Evolutionary conservation across 2,113 vertebrate species (phyloP).

Genomic region (Budorcas taxicolor): DNA sequence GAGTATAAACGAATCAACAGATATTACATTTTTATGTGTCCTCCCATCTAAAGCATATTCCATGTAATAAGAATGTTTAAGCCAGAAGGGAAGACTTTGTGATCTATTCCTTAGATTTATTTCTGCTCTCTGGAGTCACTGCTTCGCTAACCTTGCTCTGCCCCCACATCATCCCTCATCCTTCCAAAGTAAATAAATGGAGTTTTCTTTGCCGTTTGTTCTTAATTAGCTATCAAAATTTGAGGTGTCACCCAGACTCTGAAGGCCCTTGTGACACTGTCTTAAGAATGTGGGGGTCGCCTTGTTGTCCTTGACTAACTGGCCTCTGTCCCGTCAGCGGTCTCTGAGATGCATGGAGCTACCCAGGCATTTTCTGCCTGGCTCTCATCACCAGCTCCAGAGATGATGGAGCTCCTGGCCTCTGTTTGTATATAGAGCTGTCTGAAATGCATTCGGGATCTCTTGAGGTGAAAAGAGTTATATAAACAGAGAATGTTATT

Average conservation of each 20-base stretch:
- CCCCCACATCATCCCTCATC: constrained; percentile 20
- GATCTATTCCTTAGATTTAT: constrained; percentile 22
- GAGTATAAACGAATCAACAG: not conserved
- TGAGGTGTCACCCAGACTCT: constrained; percentile 36
- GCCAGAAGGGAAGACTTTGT: not conserved
- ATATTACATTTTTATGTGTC: not conserved
- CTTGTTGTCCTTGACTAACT: constrained; percentile 27
- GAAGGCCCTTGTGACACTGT: constrained; percentile 3
- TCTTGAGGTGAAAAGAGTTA: constrained; percentile 78
- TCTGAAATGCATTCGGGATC: constrained; percentile 73
- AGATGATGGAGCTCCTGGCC: constrained; percentile 64
- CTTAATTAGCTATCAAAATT: constrained; percentile 60
- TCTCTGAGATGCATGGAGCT: not conserved
- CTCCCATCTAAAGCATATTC: not conserved
- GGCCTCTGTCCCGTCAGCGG: not conserved
- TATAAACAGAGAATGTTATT: constrained; percentile 77
- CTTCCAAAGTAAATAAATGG: constrained; percentile 53
- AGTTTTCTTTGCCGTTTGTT: constrained; percentile 21
- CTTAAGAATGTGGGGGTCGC: not conserved
- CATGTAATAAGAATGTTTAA: not conserved
- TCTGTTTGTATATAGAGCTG: constrained; percentile 73
- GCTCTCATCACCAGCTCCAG: not conserved
- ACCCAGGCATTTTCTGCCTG: not conserved
- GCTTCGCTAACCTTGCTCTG: constrained; percentile 41
- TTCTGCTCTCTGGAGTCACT: not conserved